Evolutionary conservation across 2,888 invertebrate genomes (phyloP), one percentile per base, ranked within the genome.

Genomic region (Chymomyza procnemis): DNA sequence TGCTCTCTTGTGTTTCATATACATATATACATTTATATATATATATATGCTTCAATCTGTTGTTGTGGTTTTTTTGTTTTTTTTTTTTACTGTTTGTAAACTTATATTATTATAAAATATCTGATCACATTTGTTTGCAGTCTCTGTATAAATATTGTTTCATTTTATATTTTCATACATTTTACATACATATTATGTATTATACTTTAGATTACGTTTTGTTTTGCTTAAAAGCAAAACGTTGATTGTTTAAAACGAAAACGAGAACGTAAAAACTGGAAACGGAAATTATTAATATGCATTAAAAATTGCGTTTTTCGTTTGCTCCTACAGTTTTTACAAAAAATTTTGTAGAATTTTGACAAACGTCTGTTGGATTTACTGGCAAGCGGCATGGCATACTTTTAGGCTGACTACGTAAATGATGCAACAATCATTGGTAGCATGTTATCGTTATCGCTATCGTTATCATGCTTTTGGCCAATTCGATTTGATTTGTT

Each of bases 71-170:
- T n/a, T n/a, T n/a, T n/a, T n/a, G n/a, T n/a, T n/a, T n/a, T n/a
- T n/a, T n/a, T n/a, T n/a, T n/a, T n/a, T n/a, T 67, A 75, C 69
- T 87, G 69, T 80, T 85, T 88, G 88, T 87, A 88, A 87, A 89
- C 89, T 87, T 88, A 89, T 89, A 88, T 88, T 88, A 83, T 83
- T 83, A 83, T 83, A 89, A 88, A 89, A 90, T 90, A 91, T 91
- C 90, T 91, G 91, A 91, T 91, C 91, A 91, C 91, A 91, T 91
- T 90, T 90, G 88, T 89, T 90, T 90, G 90, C 90, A 90, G 90
- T 90, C 90, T 90, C 90, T 90, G 87, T 89, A 89, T 88, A 89
- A 87, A 88, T 87, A 85, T 83, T 80, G 74, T 81, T 83, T 78
- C 82, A 78, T 76, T 58, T 66, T 55, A 47, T 19, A 16, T 57